Conservation (phyloP, 2,888 invertebrate species). For the Xylota segnis region DNA sequence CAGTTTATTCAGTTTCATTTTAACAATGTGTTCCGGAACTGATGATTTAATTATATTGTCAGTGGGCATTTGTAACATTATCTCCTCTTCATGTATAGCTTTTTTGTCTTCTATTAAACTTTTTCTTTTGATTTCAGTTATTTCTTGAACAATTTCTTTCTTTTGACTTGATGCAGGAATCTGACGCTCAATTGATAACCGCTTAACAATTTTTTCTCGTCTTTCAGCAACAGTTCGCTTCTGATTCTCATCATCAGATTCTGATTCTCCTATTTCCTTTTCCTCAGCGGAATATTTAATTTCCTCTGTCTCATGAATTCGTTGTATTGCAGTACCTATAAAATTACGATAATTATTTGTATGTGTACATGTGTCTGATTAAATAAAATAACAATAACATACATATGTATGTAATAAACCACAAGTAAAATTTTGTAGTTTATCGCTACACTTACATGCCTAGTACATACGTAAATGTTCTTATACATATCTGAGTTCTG, state of each 20-base stretch:
- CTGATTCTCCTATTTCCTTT: slow-evolving; percentile 88
- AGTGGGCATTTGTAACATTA: slow-evolving; percentile 84
- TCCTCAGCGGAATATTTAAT: slow-evolving; percentile 93
- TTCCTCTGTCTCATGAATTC: slow-evolving; percentile 87
- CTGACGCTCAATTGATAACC: slow-evolving; percentile 88
- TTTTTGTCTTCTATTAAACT: slow-evolving; percentile 85
- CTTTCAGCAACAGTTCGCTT: slow-evolving; percentile 91
- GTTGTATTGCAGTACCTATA: slow-evolving; percentile 83
- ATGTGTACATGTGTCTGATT: too few relatives aligned
- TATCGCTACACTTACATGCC: too few relatives aligned
- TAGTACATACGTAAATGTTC: too few relatives aligned
- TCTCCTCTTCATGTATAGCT: slow-evolving; percentile 84
- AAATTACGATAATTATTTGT: neutral
- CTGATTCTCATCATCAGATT: slow-evolving; percentile 87
- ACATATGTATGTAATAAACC: too few relatives aligned
- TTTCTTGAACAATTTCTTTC: slow-evolving; percentile 90
- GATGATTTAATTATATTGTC: slow-evolving; percentile 84
- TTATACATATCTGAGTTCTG: too few relatives aligned
- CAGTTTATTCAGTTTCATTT: slow-evolving; percentile 84
- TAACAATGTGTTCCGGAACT: slow-evolving; percentile 83
- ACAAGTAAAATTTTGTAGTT: neutral
- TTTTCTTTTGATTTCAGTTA: slow-evolving; percentile 89
- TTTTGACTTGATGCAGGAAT: slow-evolving; percentile 90
- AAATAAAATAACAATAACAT: neutral
- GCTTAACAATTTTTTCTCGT: slow-evolving; percentile 90